Evolutionary conservation across 2,888 invertebrate genomes (phyloP).

Genomic region (Lepidocyrtoides sp.): DNA sequence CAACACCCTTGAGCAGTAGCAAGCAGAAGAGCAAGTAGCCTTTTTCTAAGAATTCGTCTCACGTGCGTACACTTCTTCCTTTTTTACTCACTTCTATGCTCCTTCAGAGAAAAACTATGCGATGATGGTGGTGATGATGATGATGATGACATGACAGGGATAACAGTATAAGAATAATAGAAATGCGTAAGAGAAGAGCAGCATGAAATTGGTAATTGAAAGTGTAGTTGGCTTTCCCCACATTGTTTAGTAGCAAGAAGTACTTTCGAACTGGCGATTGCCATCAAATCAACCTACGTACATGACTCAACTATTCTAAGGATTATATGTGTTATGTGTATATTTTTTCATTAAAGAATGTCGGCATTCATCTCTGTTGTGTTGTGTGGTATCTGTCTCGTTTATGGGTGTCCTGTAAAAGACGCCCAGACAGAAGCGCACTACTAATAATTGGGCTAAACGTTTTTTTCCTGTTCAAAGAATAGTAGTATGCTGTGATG

Average conservation of each 20-base stretch:
- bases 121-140: background rate
- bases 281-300: too few relatives aligned
- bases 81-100: constrained; percentile 49
- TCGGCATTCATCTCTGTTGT: too few relatives aligned
- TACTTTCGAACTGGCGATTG: background rate
- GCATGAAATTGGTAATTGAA: constrained; percentile 81
- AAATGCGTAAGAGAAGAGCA: constrained; percentile 69
- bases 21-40: too few relatives aligned
- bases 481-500: too few relatives aligned
- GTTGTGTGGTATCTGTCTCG: too few relatives aligned
- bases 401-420: too few relatives aligned
- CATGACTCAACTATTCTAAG: too few relatives aligned
- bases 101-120: constrained; percentile 25
- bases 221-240: constrained; percentile 52
- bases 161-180: background rate
- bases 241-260: background rate
- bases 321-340: background rate
- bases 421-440: too few relatives aligned
- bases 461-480: too few relatives aligned
- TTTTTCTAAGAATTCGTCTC: constrained; percentile 77
- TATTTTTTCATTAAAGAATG: too few relatives aligned
- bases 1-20: constrained; percentile 74
- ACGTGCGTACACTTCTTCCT: constrained; percentile 78
- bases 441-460: too few relatives aligned
- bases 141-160: background rate